Conservation (phyloP, 1,140 invertebrate species). For the Spodoptera litura region DNA sequence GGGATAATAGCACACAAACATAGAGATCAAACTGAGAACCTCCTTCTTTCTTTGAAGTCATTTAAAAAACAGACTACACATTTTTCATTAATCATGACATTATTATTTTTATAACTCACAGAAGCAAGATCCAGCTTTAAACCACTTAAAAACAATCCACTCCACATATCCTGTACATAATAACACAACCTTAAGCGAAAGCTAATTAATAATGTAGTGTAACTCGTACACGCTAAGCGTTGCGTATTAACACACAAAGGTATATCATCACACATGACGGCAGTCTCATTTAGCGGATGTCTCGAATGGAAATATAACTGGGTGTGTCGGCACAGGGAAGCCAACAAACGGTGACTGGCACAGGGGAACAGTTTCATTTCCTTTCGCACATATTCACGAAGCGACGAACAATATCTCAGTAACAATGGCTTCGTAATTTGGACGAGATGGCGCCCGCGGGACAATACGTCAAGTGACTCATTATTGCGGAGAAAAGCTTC, state of each 20-base stretch:
- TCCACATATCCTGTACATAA: conserved; percentile 2
- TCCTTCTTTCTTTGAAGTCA: no score
- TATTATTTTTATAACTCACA: neutral
- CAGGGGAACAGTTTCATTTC: conserved; percentile 78
- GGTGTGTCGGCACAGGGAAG: conserved; percentile 55
- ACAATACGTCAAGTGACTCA: conserved; percentile 83
- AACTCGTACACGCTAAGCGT: conserved; percentile 28
- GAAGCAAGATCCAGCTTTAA: neutral
- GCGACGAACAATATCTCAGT: conserved; percentile 79
- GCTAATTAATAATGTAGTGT: conserved; percentile 36
- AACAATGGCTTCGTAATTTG: conserved; percentile 83
- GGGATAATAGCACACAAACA: no score
- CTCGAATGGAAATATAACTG: conserved; percentile 54
- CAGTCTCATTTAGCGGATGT: conserved; percentile 50
- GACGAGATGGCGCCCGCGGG: conserved; percentile 75
- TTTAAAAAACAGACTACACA: no score
- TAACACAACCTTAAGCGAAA: conserved; percentile 24
- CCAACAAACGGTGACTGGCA: conserved; percentile 65
- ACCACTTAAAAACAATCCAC: conserved; percentile 1
- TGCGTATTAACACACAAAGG: conserved; percentile 24
- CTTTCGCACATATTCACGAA: conserved; percentile 80
- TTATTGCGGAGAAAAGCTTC: conserved; percentile 80
- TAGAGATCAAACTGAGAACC: no score
- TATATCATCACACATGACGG: conserved; percentile 33
- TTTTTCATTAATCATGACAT: no score